Conservation (phyloP, 2,113 vertebrate genomes). For the Steatornis caripensis region DNA sequence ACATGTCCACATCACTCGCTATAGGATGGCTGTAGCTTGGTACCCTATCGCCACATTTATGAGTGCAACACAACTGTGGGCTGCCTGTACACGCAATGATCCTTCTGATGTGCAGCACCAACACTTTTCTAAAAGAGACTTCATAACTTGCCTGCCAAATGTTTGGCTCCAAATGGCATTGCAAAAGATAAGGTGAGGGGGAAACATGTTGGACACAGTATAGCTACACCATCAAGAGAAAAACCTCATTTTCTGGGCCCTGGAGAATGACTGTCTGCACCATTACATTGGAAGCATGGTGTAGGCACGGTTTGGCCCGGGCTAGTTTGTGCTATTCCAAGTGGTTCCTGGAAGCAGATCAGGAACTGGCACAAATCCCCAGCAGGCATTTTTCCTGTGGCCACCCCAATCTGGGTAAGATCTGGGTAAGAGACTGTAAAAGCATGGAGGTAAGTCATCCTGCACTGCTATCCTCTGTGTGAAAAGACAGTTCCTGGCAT, state of each 20-base stretch:
- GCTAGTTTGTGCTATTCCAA: not conserved
- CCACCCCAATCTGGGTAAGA: not conserved
- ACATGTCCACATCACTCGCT: not conserved
- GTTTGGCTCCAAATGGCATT: not conserved
- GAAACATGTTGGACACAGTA: not conserved
- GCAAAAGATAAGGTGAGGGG: not conserved
- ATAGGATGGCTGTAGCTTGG: not conserved
- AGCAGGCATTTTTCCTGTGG: not conserved
- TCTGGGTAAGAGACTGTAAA: not conserved
- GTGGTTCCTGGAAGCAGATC: not conserved
- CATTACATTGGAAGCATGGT: not conserved
- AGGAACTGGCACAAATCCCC: not conserved
- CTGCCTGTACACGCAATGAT: not conserved
- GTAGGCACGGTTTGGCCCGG: not conserved
- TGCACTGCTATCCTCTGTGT: not conserved
- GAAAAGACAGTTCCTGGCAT: not conserved
- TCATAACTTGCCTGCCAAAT: not conserved
- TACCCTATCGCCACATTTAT: not conserved
- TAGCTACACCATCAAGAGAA: not conserved
- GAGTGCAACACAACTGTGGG: accelerated
- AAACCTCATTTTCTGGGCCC: not conserved
- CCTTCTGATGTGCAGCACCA: not conserved
- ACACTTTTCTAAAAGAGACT: not conserved
- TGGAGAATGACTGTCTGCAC: not conserved
- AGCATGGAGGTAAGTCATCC: not conserved